Base-by-base conservation (phyloP, 2,797 vertebrate species). In the Anabas testudineus region DNA sequence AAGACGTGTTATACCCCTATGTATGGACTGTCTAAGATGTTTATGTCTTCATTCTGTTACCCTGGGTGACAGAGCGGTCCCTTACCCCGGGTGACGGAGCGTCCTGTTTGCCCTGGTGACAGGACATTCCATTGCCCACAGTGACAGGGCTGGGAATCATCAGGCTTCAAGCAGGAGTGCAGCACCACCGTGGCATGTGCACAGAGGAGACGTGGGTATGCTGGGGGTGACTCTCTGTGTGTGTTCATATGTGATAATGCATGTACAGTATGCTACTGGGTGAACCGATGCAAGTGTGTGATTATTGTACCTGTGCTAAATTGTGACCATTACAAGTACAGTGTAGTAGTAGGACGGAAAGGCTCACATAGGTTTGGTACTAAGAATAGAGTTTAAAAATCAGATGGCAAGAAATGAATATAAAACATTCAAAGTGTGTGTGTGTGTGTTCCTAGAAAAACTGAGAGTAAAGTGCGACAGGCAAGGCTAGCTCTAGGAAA, bases 111-210 rank as follows among this genome's bases (percentile, higher is more conserved):
- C 76, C 66, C 47, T 1, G 43, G 82, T 79, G 83, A 81, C 71
- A 43, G 66, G 71, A 71, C 82, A 76, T 86, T 84, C 81, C 64
- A 7, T 74, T 52, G 74, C 87, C 83, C 62, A 1, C 36, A 42
- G 85, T 83, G 88, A 90, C 85, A 79, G 82, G 39, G 39, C 65
- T 18, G 74, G 82, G 84, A 81, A 80, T 87, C 82, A 77, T 76
- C 66, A 22, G 63, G 67, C 86, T 69, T 70, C 67, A 19, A 72
- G 49, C 60, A 59, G 67, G 49, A 82, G 67, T 22, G 2, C 59
- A n/a, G 71, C 76, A 64, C 83, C 57, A 55, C 65, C 43, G 76
- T 62, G 63, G 80, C 69, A 71, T 80, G 77, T 76, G 74, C 58
- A 54, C 24, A 37, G 56, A 54, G 36, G 68, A 76, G 82, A 81